Base-by-base conservation (phyloP, 1,140 invertebrate genomes). In the Diorhabda carinulata region DNA sequence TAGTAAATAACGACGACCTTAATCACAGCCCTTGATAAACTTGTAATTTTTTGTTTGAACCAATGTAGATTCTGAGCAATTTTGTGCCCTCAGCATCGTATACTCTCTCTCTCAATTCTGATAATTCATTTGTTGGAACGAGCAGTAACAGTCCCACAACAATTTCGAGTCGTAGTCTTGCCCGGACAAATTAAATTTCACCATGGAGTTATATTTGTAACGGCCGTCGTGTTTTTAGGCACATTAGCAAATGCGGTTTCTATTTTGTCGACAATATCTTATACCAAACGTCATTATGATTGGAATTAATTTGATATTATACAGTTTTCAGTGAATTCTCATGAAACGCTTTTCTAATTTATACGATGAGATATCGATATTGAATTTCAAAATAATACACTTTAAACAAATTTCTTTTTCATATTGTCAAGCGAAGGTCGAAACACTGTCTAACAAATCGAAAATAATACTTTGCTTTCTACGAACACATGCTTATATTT, bases 261-360 rank as follows among this genome's bases (percentile, higher is more conserved):
- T 52, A n/a, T 52, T n/a, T n/a, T 52, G 47, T n/a, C n/a, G 47
- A 52, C 47, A n/a, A 52, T 52, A 52, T 52, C n/a, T 52, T n/a
- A 52, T 8, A 2, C 47, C 25, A 25, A 25, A 25, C 25, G 25
- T 25, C 25, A 25, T 25, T 25, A 25, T 25, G 25, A 25, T 25
- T 25, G 25, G 25, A 25, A 25, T 25, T 25, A 25, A 25, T 25
- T 25, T 25, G 25, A 25, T 25, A 25, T 25, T 25, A 25, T 25
- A 25, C 25, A 25, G 25, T 25, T 25, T 25, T 25, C 25, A 25
- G 25, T 25, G 25, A 25, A 25, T 25, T 25, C 25, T 25, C 25
- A 25, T 25, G 25, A 25, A 25, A 25, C 25, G 1, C 25, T 25
- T 25, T 25, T 25, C 25, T 25, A 25, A 25, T 25, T 25, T 25